Base-by-base conservation (phyloP, 2,797 vertebrate species). In the Diglossa cyanea region DNA sequence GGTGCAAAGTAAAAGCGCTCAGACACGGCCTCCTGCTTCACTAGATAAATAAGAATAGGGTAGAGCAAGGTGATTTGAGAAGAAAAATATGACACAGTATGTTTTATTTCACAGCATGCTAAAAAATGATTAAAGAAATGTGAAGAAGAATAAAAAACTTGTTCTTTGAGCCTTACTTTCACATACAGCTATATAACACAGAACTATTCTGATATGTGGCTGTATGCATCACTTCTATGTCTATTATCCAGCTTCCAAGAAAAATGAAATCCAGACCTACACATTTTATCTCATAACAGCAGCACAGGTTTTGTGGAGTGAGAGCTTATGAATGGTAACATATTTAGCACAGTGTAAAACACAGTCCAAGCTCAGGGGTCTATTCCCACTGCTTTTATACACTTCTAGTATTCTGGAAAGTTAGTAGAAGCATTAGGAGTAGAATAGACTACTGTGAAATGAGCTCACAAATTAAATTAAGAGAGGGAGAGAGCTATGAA, bases 91-190 rank as follows among this genome's bases (percentile, higher is more conserved):
- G 51, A 89, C 51, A 78, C 35, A 14, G 58, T 74, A 62, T 76
- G 66, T 90, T 96, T 88, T 96, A 96, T 51, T 77, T 90, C 93
- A 86, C 90, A 93, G 90, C 79, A 84, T 55, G 89, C 21, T 77
- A 94, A 88, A 94, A 96, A 94, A 96, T 90, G 70, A 96, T 94
- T 93, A 94, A 90, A 96, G 93, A 78, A 89, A 94, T 16, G 10
- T 39, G 79, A 92, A 88, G 86, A 93, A 75, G 60, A 76, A 71
- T 31, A 58, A 78, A 79, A 93, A 70, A 86, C n/a, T 93, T 55
- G n/a, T 33, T 88, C 71, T 95, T 74, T 75, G 76, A 76, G 73
- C 68, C 93, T 80, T 80, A 60, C 70, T 88, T 95, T 90, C 72
- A 92, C 61, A 92, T 37, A 67, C 48, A 87, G 84, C 19, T 62